Conservation (phyloP, 1,140 invertebrate species). For the Drosophila athabasca region DNA sequence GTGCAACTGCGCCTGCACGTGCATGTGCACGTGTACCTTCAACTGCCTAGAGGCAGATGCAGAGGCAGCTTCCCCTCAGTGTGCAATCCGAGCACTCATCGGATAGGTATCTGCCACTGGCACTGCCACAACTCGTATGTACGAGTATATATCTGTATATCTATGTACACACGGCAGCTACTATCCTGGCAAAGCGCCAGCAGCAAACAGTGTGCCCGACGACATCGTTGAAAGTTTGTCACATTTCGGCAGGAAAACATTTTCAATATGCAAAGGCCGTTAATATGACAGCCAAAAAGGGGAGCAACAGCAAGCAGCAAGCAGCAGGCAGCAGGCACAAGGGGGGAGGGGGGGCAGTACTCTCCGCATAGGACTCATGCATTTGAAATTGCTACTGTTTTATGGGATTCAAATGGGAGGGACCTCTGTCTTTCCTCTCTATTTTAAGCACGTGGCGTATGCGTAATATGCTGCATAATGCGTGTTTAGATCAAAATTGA, state of each 20-base stretch:
- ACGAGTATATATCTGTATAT: neutral
- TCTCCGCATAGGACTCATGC: constrained; percentile 40
- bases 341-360: neutral
- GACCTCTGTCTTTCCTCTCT: too few relatives aligned
- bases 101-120: constrained; percentile 9
- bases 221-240: constrained; percentile 77
- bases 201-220: constrained; percentile 40
- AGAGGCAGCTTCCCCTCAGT: constrained; percentile 24
- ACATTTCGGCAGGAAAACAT: constrained; percentile 72
- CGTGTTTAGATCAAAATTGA: constrained; percentile 79
- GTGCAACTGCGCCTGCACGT: constrained; percentile 19
- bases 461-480: constrained; percentile 80
- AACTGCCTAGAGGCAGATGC: constrained; percentile 42
- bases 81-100: constrained; percentile 33
- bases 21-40: too few relatives aligned
- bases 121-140: constrained; percentile 8
- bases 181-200: constrained; percentile 43
- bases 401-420: constrained; percentile 14
- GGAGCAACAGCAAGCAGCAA: neutral
- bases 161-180: constrained; percentile 12
- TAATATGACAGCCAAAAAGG: constrained; percentile 59
- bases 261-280: constrained; percentile 79
- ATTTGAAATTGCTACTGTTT: constrained; percentile 58
- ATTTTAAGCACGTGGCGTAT: constrained; percentile 50
- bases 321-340: neutral